These are phyloP conservation scores for Catharus bicknelli DNA, from an alignment of 2,113 vertebrate genomes.

Conservation along the genomic window DNA sequence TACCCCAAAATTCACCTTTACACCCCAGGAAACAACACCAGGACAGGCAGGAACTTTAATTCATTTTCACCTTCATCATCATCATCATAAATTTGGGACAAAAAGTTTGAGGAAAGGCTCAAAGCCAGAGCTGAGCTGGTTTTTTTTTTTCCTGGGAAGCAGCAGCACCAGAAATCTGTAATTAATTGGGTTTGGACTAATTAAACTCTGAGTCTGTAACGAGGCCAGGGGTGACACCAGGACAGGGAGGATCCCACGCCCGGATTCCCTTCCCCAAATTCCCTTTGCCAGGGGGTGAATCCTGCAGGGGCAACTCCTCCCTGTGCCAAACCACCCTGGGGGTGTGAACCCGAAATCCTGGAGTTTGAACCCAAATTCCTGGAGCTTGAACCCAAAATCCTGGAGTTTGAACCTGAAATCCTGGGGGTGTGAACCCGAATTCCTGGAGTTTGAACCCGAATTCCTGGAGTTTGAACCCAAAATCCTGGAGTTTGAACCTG, in stretches of 20 bases:
- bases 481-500: rapidly evolving
- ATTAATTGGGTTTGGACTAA: not conserved
- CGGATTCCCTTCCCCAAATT: not conserved
- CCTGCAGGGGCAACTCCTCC: not conserved
- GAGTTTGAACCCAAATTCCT: not conserved
- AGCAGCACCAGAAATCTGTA: rapidly evolving
- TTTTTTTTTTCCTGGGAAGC: not conserved
- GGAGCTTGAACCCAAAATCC: not conserved
- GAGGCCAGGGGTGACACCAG: not conserved
- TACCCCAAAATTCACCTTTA: not conserved
- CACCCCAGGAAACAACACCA: rapidly evolving
- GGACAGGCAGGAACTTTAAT: not conserved
- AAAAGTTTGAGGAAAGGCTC: not conserved
- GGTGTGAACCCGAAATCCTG: not conserved
- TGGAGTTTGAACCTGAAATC: not conserved
- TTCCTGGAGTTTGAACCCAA: too few species aligned
- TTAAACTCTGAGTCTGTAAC: not conserved
- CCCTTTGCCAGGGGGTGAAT: rapidly evolving
- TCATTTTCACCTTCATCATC: rapidly evolving
- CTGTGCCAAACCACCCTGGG: rapidly evolving
- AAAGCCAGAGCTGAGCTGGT: rapidly evolving
- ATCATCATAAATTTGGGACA: rapidly evolving
- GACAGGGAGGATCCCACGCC: not conserved
- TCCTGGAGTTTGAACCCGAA: not conserved
- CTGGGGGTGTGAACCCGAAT: not conserved